Evolutionary conservation across 2,797 vertebrate species (phyloP), one percentile per base, ranked within the genome.

Genomic region (Halcyon leucocephala): DNA sequence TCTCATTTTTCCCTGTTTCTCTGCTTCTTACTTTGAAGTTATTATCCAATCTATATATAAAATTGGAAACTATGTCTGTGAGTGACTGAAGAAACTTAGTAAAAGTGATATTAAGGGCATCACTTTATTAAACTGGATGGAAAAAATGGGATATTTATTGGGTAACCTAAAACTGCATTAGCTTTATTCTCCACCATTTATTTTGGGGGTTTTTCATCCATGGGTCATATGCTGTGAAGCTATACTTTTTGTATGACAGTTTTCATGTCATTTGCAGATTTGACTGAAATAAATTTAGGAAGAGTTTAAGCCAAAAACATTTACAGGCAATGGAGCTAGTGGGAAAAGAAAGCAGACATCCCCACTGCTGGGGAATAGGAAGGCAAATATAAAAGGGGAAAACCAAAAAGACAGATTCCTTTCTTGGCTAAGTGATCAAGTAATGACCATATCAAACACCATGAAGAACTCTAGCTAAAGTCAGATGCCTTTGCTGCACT

Each of bases 381-480:
- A 91, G 17, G 33, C 33, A 72, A 69, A 10, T 2, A 2, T 28
- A 39, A 66, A 55, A 24, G 7, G 15, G 10, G 6, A 41, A 73
- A 67, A 74, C 4, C 19, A 48, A 28, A 3, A 12, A 1, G 2
- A 8, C 3, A 1, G 0, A 37, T 65, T 73, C 26, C 12, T 71
- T 71, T 86, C 22, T 82, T 42, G 33, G 10, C 3, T 57, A 62
- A 87, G 16, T 72, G 28, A 49, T 85, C 7, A 78, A 87, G 48
- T 64, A 52, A 12, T 57, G 44, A 41, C 5, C 4, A 3, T 25
- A 25, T 29, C 6, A 6, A 72, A 12, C 46, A 42, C 9, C 12
- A 33, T 64, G 25, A 14, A 51, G 35, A 89, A 66, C 66, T 89
- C 9, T 51, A 51, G 28, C 14, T 73, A 81, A 77, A 80, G 6